These are phyloP conservation scores for Uloborus plumipes DNA, from an alignment of 2,888 invertebrate genomes.

Conservation along the genomic window DNA sequence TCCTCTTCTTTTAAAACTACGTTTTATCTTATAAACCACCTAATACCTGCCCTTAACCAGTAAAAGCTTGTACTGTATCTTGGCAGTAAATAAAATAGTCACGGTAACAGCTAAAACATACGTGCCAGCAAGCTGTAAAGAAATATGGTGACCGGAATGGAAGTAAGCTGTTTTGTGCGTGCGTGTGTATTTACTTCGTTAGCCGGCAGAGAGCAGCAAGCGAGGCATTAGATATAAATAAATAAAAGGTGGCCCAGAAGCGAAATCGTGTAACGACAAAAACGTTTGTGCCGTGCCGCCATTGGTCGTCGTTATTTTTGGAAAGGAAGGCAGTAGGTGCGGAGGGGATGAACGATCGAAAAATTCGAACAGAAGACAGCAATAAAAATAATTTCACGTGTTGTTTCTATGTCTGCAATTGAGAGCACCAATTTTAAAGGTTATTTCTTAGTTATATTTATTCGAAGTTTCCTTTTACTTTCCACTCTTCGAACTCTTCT, in stretches of 20 bases:
- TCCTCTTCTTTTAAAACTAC: no score
- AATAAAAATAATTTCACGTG: conserved; percentile 47
- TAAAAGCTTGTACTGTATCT: conserved; percentile 27
- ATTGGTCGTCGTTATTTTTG: conserved; percentile 52
- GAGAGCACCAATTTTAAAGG: conserved; percentile 51
- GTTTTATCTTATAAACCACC: no score
- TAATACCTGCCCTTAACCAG: not conserved
- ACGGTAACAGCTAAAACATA: conserved; percentile 8
- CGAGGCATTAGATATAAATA: conserved; percentile 57
- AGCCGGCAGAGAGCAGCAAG: conserved; percentile 14
- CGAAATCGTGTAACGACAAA: conserved; percentile 54
- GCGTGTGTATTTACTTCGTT: conserved; percentile 34
- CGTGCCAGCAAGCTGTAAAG: conserved; percentile 24
- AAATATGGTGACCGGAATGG: conserved; percentile 19
- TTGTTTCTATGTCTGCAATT: conserved; percentile 35
- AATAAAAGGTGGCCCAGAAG: conserved; percentile 53
- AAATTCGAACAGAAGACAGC: conserved; percentile 34
- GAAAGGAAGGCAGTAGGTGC: conserved; percentile 7
- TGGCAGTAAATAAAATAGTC: conserved; percentile 8
- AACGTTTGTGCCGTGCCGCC: conserved; percentile 13
- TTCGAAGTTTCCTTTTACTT: conserved; percentile 1
- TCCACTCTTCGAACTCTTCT: not conserved
- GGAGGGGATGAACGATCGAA: conserved; percentile 32
- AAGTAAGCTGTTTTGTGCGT: conserved; percentile 46
- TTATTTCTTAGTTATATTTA: conserved; percentile 12